These are phyloP conservation scores for Vulpes lagopus DNA, from an alignment of 2,113 vertebrate genomes.

Conservation along the genomic window DNA sequence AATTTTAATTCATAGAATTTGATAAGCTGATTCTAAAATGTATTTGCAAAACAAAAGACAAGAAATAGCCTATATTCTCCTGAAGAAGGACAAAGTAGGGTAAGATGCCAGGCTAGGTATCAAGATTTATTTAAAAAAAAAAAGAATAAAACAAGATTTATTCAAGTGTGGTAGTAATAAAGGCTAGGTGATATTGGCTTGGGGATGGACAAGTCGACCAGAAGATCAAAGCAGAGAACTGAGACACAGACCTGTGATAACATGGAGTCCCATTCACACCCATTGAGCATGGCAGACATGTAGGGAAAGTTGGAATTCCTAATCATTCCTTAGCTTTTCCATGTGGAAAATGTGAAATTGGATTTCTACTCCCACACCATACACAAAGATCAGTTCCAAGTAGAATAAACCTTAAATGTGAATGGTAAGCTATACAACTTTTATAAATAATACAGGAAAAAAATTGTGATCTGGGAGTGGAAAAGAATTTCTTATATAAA, in stretches of 20 bases:
- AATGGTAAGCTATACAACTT: neutral
- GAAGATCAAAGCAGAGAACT: neutral
- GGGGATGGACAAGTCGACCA: neutral
- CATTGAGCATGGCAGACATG: neutral
- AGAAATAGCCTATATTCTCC: neutral
- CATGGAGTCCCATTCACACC: neutral
- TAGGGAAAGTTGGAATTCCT: neutral
- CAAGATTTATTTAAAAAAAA: neutral
- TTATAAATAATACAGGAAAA: neutral
- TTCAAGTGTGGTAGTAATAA: neutral
- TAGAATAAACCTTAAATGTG: neutral
- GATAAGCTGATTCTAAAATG: neutral
- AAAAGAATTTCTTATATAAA: neutral
- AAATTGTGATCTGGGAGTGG: neutral
- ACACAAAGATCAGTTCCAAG: neutral
- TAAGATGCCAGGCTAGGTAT: neutral
- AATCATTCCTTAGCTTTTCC: neutral
- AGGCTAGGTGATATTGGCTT: neutral
- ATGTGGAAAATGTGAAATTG: neutral
- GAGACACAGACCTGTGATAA: neutral
- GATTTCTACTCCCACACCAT: neutral
- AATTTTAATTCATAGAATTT: slow-evolving; percentile 2
- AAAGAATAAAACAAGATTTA: neutral
- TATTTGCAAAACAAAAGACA: neutral
- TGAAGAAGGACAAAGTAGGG: neutral